Evolutionary conservation across 2,113 vertebrate species (phyloP).

Genomic region (Callaeas wilsoni): DNA sequence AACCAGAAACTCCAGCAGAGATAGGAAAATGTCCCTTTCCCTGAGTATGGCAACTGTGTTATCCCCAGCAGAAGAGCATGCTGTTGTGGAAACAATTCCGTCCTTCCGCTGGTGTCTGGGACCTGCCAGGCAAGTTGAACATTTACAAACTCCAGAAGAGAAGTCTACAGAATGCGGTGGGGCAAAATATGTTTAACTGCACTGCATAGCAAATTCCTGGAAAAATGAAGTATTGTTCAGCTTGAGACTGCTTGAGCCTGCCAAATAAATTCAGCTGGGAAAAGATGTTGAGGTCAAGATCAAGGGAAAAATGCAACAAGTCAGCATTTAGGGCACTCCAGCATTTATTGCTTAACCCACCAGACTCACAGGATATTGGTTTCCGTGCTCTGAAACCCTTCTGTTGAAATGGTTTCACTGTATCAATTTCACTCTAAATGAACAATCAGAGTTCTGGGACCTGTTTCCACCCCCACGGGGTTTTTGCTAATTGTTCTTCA

Average conservation of each 20-base stretch:
- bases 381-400: not conserved
- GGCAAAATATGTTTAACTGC: not conserved
- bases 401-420: not conserved
- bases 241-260: not conserved
- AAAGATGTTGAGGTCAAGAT: not conserved
- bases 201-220: not conserved
- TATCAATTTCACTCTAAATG: not conserved
- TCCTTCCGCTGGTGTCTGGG: not conserved
- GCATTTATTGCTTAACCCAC: not conserved
- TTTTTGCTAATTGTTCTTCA: not conserved
- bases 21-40: not conserved
- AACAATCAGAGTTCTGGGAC: not conserved
- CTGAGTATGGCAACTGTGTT: not conserved
- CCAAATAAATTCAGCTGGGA: slow-evolving; percentile 9
- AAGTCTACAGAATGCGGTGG: not conserved
- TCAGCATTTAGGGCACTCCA: not conserved
- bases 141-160: not conserved
- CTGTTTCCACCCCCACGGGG: not conserved
- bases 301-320: slow-evolving; percentile 5
- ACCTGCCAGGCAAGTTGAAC: not conserved
- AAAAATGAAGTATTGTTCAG: slow-evolving; percentile 1
- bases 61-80: not conserved
- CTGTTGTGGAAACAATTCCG: not conserved
- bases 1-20: not conserved
- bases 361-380: not conserved